Evolutionary conservation across 2,888 invertebrate species (phyloP).

Genomic region (Rhagonycha fulva): DNA sequence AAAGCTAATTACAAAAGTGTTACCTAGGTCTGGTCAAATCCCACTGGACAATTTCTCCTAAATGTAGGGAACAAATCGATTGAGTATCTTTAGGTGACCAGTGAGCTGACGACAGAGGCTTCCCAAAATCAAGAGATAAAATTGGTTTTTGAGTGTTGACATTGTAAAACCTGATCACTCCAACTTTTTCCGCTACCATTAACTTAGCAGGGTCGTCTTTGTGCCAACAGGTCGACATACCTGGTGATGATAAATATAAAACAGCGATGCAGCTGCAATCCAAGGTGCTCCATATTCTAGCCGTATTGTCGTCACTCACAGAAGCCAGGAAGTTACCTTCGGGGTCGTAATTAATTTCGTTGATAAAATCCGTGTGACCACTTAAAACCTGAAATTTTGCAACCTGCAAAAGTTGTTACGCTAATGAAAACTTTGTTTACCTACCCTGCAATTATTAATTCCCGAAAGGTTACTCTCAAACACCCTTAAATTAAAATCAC

Average conservation of each 20-base stretch:
- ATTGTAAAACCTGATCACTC: constrained; percentile 75
- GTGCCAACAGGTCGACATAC: constrained; percentile 70
- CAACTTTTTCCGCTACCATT: constrained; percentile 75
- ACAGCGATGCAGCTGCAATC: constrained; percentile 60
- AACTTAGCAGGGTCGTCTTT: constrained; percentile 70
- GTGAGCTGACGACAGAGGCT: constrained; percentile 69
- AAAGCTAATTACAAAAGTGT: constrained; percentile 16
- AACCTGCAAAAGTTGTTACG: too few species aligned
- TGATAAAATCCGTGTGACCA: constrained; percentile 72
- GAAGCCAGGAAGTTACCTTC: constrained; percentile 72
- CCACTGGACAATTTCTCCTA: constrained; percentile 70
- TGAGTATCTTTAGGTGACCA: constrained; percentile 69
- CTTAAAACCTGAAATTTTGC: constrained; percentile 57
- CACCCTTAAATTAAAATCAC: constrained; percentile 61
- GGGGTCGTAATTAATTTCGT: constrained; percentile 70
- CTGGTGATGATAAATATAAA: constrained; percentile 69
- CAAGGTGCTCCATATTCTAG: constrained; percentile 67
- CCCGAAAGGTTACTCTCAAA: constrained; percentile 61
- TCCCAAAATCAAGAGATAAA: constrained; percentile 66
- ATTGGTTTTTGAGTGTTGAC: constrained; percentile 67
- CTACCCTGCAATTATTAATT: constrained; percentile 57
- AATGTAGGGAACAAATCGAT: constrained; percentile 66
- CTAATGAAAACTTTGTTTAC: background rate
- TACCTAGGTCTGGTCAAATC: constrained; percentile 70
- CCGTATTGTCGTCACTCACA: constrained; percentile 77